Evolutionary conservation across 2,888 invertebrate species (phyloP).

Genomic region (Nematopogon swammerdamellus): DNA sequence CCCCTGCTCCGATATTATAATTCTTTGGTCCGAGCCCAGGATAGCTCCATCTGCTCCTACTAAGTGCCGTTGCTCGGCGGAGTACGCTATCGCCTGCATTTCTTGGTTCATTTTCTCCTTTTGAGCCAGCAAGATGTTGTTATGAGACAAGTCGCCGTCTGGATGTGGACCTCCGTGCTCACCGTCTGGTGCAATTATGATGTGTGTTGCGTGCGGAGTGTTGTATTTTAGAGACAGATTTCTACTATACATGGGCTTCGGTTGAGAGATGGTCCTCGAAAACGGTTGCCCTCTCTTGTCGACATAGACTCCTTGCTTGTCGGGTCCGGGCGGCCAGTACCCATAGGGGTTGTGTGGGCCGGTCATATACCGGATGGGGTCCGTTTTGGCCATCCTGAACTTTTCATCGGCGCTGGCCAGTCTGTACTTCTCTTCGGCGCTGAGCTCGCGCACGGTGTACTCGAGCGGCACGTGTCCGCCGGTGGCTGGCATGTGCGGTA

Average conservation of each 20-base stretch:
- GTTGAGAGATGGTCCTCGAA: not conserved
- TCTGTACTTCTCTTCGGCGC: constrained; percentile 1
- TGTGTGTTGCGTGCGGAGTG: constrained; percentile 5
- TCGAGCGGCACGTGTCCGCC: constrained; percentile 6
- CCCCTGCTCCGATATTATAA: constrained; percentile 8
- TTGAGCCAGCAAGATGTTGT: not conserved
- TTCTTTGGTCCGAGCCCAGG: constrained; percentile 9
- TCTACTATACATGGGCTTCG: constrained; percentile 5
- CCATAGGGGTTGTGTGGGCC: constrained; percentile 11
- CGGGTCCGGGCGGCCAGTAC: constrained; percentile 22
- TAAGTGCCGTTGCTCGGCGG: constrained; percentile 9
- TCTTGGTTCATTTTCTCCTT: constrained; percentile 2
- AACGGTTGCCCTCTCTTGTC: constrained; percentile 8
- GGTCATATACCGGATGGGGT: not conserved
- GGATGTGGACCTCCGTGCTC: constrained; percentile 2
- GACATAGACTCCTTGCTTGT: constrained; percentile 10
- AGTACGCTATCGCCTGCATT: constrained; percentile 10
- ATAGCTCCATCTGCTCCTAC: constrained; percentile 7
- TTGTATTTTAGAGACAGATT: constrained; percentile 6
- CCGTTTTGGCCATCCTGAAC: not conserved
- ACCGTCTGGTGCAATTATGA: constrained; percentile 9
- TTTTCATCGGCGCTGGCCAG: constrained; percentile 1
- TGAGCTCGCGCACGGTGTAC: constrained; percentile 3
- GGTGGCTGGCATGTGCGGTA: not conserved
- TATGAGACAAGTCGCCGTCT: constrained; percentile 1